Evolutionary conservation across 2,797 vertebrate genomes (phyloP), one percentile per base, ranked within the genome.

Genomic region (Valencia hispanica): DNA sequence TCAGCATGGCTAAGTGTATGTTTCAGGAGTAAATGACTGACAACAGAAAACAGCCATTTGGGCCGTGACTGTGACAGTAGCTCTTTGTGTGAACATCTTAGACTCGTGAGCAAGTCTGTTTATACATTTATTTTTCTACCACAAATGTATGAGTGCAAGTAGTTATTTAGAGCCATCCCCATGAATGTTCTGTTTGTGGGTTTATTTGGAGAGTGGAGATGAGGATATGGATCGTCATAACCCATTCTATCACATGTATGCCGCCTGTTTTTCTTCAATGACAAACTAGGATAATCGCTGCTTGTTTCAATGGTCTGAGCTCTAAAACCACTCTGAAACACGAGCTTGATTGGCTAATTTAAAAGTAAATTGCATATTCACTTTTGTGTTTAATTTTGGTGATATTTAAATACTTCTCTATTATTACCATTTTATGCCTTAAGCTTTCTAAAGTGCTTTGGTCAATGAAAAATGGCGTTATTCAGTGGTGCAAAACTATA

Each of bases 41-140:
- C 91, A 92, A 90, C 86, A 84, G 84, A 91, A 93, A 94, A 94
- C 91, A 89, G 89, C 87, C 86, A 90, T 92, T 92, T 90, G 83
- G 89, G 79, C 73, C 72, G 83, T 68, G 83, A 87, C 83, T 55
- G 84, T 82, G 85, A 90, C 88, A 84, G 84, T 27, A 80, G 78
- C 87, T 86, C 83, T 90, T 91, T 87, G 84, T 88, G 75, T 68
- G 68, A 51, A 81, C 80, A 83, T 80, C 76, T 89, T 77, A 82
- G 70, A 87, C 86, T 88, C 79, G 73, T 80, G 78, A 83, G 80
- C 73, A 81, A 83, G 84, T 70, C 69, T 83, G 86, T 84, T 90
- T 82, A 79, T 81, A 71, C 61, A 75, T 83, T n/a, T n/a, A n/a
- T n/a, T n/a, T n/a, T n/a, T n/a, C n/a, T n/a, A n/a, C n/a, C 69